These are phyloP conservation scores for Caenorhabditis macrosperma DNA, from an alignment of 2,888 invertebrate genomes.

Conservation along the genomic window DNA sequence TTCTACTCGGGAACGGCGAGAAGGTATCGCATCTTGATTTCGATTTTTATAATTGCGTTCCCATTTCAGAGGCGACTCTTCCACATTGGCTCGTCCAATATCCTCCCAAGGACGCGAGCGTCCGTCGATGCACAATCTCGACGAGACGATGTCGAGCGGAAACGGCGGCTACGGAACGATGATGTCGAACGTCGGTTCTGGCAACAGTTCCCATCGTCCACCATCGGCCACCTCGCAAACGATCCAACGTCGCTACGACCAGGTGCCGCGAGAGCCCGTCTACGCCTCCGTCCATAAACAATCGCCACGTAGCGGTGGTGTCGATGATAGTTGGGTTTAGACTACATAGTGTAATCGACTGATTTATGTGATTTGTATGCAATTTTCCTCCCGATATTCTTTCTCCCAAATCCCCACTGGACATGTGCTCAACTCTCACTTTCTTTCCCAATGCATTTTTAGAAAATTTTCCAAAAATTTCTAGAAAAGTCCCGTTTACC, in stretches of 20 bases:
- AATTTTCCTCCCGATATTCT: background rate
- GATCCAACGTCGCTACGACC: conserved; percentile 49
- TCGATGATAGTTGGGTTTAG: conserved; percentile 79
- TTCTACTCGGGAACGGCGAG: conserved; percentile 83
- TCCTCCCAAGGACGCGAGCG: conserved; percentile 82
- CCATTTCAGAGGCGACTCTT: conserved; percentile 87
- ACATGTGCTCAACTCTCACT: background rate
- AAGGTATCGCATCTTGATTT: conserved; percentile 33
- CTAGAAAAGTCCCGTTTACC: too few species aligned
- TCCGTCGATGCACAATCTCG: conserved; percentile 59
- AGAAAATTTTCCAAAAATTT: too few species aligned
- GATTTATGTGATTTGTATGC: conserved; percentile 1
- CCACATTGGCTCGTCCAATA: conserved; percentile 95
- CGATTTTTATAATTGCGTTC: conserved; percentile 20
- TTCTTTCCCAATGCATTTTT: conserved; percentile 21
- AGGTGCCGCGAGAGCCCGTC: conserved; percentile 69
- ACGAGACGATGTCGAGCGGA: conserved; percentile 64
- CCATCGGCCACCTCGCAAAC: conserved; percentile 55
- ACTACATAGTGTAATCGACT: too few species aligned
- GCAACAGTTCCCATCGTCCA: conserved; percentile 13
- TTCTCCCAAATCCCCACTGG: background rate
- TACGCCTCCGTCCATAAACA: conserved; percentile 79
- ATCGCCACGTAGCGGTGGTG: conserved; percentile 43
- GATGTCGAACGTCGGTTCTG: background rate
- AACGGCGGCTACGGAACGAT: conserved; percentile 54